Base-by-base conservation (phyloP, 2,113 vertebrate species). In the Arothron firmamentum region DNA sequence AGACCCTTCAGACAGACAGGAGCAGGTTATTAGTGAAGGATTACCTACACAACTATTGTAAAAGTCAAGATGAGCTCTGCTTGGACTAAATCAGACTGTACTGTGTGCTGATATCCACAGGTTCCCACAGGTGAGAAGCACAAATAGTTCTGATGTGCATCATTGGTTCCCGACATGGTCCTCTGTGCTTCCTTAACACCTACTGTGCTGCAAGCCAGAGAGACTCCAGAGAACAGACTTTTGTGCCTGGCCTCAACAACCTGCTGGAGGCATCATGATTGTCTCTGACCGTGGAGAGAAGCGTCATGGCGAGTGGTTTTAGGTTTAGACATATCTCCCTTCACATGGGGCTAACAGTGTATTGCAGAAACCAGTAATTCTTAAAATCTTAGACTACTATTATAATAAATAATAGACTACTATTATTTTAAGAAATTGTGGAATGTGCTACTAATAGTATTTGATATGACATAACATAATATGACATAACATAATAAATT, bases 1-100 rank as follows among this genome's bases (percentile, higher is more conserved):
- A 5, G 53, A 57, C 58, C 42, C 61, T 31, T 56, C 34, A 59
- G 31, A 21, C 17, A 66, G 50, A 59, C 11, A n/a, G 21, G 51
- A 56, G 20, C 41, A 64, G 54, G 52, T 72, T 66, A 56, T 66
- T 45, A 67, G 64, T 38, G 20, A 46, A 46, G 62, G 59, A 67
- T 60, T 66, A 70, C 9, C 34, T 4, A 34, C 31, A 9, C 31
- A 34, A 9, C 31, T 34, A 12, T 7, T 16, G 58, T 4, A 65
- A 8, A 7, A 47, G 74, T 64, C 61, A 58, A 47, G 79, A 67
- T 61, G 82, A 84, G 76, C 85, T 11, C 50, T 66, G 75, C 83
- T 74, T 60, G n/a, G 31, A 31, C n/a, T 48, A 62, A 57, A 59
- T 79, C 64, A 64, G 61, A 68, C 23, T 76, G 61, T 60, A 31